Percentiles rank a stretch among this genome's conserved stretches.
These are phyloP conservation scores for Apteryx mantelli DNA, from an alignment of 2,113 vertebrate species.

Conservation along the genomic window DNA sequence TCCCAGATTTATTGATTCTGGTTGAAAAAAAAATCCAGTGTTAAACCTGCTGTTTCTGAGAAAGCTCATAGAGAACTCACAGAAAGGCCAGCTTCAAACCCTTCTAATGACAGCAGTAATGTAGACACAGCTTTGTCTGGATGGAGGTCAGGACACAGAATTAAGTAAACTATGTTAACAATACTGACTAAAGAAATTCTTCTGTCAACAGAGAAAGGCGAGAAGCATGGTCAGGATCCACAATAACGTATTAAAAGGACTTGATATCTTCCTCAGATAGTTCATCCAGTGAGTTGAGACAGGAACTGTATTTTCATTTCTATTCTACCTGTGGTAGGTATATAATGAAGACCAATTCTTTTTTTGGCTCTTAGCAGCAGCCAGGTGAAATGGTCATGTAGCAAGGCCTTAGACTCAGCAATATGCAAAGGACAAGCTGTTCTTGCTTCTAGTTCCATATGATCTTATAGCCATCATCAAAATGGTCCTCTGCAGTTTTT, in stretches of 20 bases:
- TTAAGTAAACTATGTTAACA: background rate
- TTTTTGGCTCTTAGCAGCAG: background rate
- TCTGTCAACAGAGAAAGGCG: background rate
- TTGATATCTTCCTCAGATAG: background rate
- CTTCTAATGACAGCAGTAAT: background rate
- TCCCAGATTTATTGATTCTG: background rate
- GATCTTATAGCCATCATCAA: background rate
- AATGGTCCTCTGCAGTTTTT: background rate
- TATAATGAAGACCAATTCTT: no score
- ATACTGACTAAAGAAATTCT: background rate
- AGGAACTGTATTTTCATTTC: background rate
- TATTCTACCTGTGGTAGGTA: background rate
- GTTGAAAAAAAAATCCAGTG: background rate
- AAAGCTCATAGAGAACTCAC: background rate
- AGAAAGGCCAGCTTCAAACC: background rate
- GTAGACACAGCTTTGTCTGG: background rate
- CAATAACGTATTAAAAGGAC: background rate
- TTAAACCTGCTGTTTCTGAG: background rate
- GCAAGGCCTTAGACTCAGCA: background rate
- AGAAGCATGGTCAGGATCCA: background rate
- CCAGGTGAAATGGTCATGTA: background rate
- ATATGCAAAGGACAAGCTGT: background rate
- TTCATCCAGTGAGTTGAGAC: background rate
- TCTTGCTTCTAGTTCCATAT: background rate
- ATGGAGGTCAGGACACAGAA: background rate